These are phyloP conservation scores for Pseudoatta argentina DNA, from an alignment of 1,140 invertebrate species.

Conservation along the genomic window DNA sequence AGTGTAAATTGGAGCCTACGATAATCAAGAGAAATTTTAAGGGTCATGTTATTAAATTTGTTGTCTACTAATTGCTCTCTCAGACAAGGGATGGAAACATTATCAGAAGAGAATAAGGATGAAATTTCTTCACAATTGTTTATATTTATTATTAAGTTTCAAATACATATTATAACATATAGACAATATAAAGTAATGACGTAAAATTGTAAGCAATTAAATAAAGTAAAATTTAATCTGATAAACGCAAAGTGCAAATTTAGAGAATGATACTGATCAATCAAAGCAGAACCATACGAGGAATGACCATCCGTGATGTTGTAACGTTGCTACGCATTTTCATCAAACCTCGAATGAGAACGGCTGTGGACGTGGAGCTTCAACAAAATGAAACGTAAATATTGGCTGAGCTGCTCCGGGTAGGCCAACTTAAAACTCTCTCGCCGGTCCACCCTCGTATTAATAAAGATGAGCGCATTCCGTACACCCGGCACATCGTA, in stretches of 20 bases:
- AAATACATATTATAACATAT: not conserved
- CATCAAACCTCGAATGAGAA: constrained; percentile 68
- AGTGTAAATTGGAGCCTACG: not conserved
- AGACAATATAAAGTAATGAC: not conserved
- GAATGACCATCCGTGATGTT: constrained; percentile 52
- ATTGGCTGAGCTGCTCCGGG: constrained; percentile 75
- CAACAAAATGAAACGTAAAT: constrained; percentile 81
- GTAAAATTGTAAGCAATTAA: constrained; percentile 34
- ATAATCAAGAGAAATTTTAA: constrained; percentile 30
- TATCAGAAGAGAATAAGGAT: constrained; percentile 1
- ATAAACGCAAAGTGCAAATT: constrained; percentile 17
- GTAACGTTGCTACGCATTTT: constrained; percentile 60
- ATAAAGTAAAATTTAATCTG: constrained; percentile 31
- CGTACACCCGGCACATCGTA: constrained; percentile 75
- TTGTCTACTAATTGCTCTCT: constrained; percentile 28
- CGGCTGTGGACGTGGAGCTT: constrained; percentile 50
- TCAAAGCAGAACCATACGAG: constrained; percentile 12
- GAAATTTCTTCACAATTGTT: not conserved
- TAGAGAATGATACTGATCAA: constrained; percentile 34
- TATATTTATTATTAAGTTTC: constrained; percentile 1
- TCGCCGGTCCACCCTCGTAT: constrained; percentile 63
- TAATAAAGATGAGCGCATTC: constrained; percentile 81
- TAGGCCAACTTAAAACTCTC: constrained; percentile 77
- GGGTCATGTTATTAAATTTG: constrained; percentile 17
- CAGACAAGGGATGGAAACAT: not conserved